Conservation (phyloP, 2,797 vertebrate genomes). For the Helostoma temminkii region DNA sequence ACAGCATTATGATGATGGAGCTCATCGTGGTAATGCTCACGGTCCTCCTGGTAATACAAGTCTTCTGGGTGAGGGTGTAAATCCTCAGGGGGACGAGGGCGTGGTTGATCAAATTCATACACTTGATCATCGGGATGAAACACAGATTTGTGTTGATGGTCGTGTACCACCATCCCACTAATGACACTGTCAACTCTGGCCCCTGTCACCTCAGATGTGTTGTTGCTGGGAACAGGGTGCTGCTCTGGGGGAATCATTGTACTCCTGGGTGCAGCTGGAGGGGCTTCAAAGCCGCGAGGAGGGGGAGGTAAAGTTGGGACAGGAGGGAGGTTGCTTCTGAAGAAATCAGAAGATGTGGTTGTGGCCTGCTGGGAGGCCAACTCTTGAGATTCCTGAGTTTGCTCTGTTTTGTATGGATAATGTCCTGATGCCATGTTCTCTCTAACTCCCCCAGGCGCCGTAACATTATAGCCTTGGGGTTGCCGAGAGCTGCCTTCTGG, state of each 20-base stretch:
- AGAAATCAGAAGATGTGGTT: constrained; percentile 58
- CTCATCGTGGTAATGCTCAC: constrained; percentile 60
- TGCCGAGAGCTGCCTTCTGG: constrained; percentile 76
- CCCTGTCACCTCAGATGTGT: background rate
- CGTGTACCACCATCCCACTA: constrained; percentile 74
- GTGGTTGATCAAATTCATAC: constrained; percentile 37
- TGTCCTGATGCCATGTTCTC: constrained; percentile 45
- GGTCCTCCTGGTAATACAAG: constrained; percentile 60
- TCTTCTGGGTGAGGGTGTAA: constrained; percentile 48
- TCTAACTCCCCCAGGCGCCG: constrained; percentile 32
- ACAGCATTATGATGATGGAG: constrained; percentile 29
- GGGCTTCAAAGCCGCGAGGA: constrained; percentile 52
- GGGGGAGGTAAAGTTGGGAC: constrained; percentile 81
- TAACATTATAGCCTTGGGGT: constrained; percentile 47
- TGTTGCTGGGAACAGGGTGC: constrained; percentile 1
- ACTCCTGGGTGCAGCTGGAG: background rate
- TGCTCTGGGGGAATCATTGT: constrained; percentile 51
- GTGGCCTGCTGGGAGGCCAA: constrained; percentile 55
- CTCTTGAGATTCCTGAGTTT: constrained; percentile 59
- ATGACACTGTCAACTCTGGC: constrained; percentile 43
- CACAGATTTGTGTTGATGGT: constrained; percentile 78
- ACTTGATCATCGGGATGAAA: constrained; percentile 55
- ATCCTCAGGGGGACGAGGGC: constrained; percentile 29
- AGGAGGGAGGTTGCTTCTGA: constrained; percentile 73
- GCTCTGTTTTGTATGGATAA: constrained; percentile 67